Evolutionary conservation across 92 coral and sea anemone species (phyloP), one percentile per base, ranked within the genome.

Genomic region (Desmophyllum pertusum): DNA sequence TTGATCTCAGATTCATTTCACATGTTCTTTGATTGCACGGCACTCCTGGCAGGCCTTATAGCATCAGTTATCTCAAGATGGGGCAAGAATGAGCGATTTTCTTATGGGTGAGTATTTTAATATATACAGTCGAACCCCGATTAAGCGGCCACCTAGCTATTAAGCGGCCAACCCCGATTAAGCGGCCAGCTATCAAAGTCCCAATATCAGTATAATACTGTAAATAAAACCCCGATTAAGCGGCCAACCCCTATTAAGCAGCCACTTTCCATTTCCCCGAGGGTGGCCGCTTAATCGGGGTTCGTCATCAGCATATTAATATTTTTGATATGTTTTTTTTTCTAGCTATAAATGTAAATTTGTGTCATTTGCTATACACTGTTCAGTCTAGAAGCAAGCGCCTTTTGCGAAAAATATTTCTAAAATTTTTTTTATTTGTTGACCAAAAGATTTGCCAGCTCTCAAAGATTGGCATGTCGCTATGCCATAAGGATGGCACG

Each of bases 21-120:
- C 77, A 96, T 96, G 99, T 96, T 96, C 89, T 96, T 96, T 79
- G 99, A 96, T 78, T 96, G 99, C 29, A 96, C 99, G 76, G 99
- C 99, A n/a, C 88, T 96, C 46, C 91, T 96, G 23, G 99, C 99
- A 79, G 99, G 99, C n/a, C 92, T 96, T 33, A 89, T 96, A 81
- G 99, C 99, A 35, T 83, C 99, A 6, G 99, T 96, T 29, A 96
- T 96, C 67, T 73, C 99, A 45, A 86, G 90, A 68, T 96, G 99
- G 99, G 98, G 98, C 61, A 89, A 93, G 65, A 96, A 96, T 75
- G 99, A 96, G 45, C 93, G 98, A 5, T 96, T 90, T 85, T 96
- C 99, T 0, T 96, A 96, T 75, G 99, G 99, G 73, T 67, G 73
- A 67, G 13, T 67, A 1, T 33, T 33, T 65, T 33, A 21, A n/a